Evolutionary conservation across 2,888 invertebrate genomes (phyloP).

Genomic region (Amphimallon solstitiale): DNA sequence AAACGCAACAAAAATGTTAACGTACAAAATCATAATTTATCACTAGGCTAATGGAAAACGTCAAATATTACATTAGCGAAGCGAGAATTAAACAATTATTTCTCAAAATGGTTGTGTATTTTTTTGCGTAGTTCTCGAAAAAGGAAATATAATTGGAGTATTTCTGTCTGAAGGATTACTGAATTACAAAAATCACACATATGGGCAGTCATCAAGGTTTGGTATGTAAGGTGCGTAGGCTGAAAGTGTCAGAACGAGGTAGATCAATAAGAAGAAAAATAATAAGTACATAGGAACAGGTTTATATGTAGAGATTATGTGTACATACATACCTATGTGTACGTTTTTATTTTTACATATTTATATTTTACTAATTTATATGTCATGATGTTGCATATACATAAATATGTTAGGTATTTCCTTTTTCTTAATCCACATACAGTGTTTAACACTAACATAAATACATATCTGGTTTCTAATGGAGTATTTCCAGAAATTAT

Average conservation of each 20-base stretch:
- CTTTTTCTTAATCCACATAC: too few species aligned
- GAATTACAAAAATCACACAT: conserved; percentile 27
- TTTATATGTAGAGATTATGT: conserved; percentile 23
- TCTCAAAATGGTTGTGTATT: conserved; percentile 11
- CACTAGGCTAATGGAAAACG: too few species aligned
- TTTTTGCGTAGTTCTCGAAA: neutral
- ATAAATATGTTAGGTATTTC: neutral
- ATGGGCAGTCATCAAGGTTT: conserved; percentile 26
- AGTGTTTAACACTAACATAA: too few species aligned
- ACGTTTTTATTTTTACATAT: neutral
- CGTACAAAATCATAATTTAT: too few species aligned
- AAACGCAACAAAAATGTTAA: too few species aligned
- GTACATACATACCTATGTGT: neutral
- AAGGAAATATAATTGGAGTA: neutral
- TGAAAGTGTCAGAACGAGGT: conserved; percentile 33
- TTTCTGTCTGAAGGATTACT: conserved; percentile 5
- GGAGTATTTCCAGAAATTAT: too few species aligned
- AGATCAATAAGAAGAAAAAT: conserved; percentile 32
- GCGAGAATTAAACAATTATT: neutral
- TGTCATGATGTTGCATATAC: neutral
- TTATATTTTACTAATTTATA: conserved; percentile 11
- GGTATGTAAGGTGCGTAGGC: conserved; percentile 30
- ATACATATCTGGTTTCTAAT: too few species aligned
- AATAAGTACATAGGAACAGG: conserved; percentile 29
- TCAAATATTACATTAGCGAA: neutral